Conservation (phyloP, 1,140 invertebrate species). For the Archegozetes longisetosus region DNA sequence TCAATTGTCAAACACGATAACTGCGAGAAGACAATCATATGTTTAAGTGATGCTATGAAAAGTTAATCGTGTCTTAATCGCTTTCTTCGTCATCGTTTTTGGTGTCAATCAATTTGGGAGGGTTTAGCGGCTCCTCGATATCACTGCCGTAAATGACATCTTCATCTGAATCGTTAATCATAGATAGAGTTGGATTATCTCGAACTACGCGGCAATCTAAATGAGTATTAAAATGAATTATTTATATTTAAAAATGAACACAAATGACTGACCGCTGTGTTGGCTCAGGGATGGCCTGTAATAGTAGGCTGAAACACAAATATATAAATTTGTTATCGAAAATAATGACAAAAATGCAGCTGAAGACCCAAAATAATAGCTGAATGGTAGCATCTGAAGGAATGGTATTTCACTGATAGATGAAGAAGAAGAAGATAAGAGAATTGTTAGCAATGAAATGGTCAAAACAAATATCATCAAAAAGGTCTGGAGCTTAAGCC, state of each 20-base stretch:
- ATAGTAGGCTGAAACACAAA: conserved; percentile 13
- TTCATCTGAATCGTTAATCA: conserved; percentile 96
- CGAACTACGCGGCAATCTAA: conserved; percentile 73
- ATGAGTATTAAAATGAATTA: conserved; percentile 17
- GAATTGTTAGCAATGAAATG: conserved; percentile 49
- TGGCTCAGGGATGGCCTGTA: conserved; percentile 16
- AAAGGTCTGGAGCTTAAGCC: conserved; percentile 75
- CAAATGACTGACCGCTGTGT: conserved; percentile 6
- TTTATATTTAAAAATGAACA: conserved; percentile 2
- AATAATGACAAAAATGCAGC: conserved; percentile 16
- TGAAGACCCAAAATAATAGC: conserved; percentile 14
- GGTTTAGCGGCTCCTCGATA: conserved; percentile 13
- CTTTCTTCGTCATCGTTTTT: conserved; percentile 17
- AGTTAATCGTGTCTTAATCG: conserved; percentile 13
- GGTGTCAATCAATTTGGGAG: conserved; percentile 16
- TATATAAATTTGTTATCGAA: conserved; percentile 15
- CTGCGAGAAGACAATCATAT: not conserved
- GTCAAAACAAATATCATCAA: conserved; percentile 63
- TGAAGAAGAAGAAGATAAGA: conserved; percentile 5
- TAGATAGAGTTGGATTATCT: conserved; percentile 91
- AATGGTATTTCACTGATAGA: conserved; percentile 12
- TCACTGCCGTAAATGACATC: conserved; percentile 71
- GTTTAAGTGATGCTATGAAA: not conserved
- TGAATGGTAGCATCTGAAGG: conserved; percentile 15
- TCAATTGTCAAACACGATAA: not conserved